A percentile compares a stretch with the other conserved stretches of the same genome.
These are phyloP conservation scores for Euphonia xanthogaster DNA, from an alignment of 2,797 vertebrate species.

Conservation along the genomic window DNA sequence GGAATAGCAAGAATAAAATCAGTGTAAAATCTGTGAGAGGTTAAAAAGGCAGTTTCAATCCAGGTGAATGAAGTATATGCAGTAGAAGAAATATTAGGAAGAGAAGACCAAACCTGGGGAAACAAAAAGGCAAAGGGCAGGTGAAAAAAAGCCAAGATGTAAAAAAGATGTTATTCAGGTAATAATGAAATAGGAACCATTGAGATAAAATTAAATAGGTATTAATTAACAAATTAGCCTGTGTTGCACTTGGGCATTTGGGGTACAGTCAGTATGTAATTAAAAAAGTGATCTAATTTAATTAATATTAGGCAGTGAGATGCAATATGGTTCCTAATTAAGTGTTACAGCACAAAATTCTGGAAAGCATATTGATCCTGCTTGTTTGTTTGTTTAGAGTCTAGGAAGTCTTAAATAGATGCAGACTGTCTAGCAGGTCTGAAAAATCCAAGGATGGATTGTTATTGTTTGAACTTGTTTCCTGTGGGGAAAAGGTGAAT, in stretches of 20 bases:
- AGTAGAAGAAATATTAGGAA: neutral
- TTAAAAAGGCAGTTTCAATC: neutral
- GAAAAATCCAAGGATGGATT: neutral
- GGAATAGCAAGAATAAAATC: neutral
- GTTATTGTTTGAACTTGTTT: neutral
- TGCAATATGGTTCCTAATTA: neutral
- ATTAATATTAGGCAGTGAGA: neutral
- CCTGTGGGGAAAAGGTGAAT: neutral
- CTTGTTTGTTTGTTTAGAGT: neutral
- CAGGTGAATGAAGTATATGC: neutral
- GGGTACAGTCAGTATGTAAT: neutral
- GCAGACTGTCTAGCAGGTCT: neutral
- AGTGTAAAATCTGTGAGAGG: neutral
- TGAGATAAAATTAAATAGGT: neutral
- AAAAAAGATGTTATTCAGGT: neutral
- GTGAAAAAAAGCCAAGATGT: neutral
- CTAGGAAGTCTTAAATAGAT: neutral
- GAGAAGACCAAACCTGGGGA: neutral
- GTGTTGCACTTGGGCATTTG: neutral
- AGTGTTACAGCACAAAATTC: neutral
- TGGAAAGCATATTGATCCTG: neutral
- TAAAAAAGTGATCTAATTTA: neutral
- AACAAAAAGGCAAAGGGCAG: neutral
- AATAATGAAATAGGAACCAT: neutral
- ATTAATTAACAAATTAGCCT: neutral